Evolutionary conservation across 2,888 invertebrate genomes (phyloP).

Genomic region (Cheiracanthium punctorium): DNA sequence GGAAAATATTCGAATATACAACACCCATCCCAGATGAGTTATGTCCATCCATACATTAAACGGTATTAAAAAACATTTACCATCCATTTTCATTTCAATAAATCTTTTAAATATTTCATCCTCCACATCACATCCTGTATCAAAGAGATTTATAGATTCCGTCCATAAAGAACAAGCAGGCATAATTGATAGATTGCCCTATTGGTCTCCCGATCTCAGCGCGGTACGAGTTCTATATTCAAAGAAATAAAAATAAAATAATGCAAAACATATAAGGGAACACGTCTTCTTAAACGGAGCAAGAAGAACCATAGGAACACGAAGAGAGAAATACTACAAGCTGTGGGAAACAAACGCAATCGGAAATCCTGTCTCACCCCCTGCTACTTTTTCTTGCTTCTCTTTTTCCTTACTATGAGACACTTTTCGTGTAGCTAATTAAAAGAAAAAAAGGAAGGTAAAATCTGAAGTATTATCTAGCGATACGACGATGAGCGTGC

Average conservation of each 20-base stretch:
- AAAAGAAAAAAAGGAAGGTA: not conserved
- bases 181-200: not conserved
- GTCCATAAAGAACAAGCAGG: not conserved
- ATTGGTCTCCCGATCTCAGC: not conserved
- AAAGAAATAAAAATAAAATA: not conserved
- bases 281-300: slow-evolving; percentile 22
- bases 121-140: not conserved
- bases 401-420: not conserved
- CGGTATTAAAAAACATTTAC: not conserved
- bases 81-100: not conserved
- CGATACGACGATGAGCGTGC: slow-evolving; percentile 28
- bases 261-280: slow-evolving; percentile 20
- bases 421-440: slow-evolving; percentile 16
- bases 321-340: slow-evolving; percentile 48
- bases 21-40: too few relatives aligned
- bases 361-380: slow-evolving; percentile 64
- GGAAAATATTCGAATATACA: too few relatives aligned
- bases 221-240: not conserved
- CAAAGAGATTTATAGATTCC: not conserved
- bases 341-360: slow-evolving; percentile 63
- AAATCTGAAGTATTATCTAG: not conserved
- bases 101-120: not conserved
- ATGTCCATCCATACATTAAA: not conserved
- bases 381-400: slow-evolving; percentile 50
- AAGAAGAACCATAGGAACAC: slow-evolving; percentile 36